A percentile compares a stretch with the other conserved stretches of the same genome.
phyloP scores from a whole-genome alignment of 2,797 vertebrate genomes.

The Phyllotis vaccarum region DNA sequence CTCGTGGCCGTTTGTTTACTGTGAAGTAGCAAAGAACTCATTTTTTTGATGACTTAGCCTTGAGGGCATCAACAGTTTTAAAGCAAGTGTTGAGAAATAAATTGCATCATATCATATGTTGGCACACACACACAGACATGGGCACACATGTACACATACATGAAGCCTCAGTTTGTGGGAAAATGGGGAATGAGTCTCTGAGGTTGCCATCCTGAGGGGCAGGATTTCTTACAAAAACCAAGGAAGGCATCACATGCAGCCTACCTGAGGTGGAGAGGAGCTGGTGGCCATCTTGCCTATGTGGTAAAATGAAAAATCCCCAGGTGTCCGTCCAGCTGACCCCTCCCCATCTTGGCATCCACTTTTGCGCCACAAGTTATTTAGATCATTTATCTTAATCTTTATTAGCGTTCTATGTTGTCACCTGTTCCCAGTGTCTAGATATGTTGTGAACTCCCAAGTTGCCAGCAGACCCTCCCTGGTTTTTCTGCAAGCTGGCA shows the following conservation, averaged over 20 bases:
- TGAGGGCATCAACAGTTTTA: conserved; percentile 51
- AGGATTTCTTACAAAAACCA: neutral
- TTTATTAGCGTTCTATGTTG: neutral
- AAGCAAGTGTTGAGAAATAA: conserved; percentile 57
- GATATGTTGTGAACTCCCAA: neutral
- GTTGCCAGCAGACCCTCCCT: neutral
- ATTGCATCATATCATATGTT: neutral
- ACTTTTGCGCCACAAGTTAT: neutral
- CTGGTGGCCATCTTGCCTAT: neutral
- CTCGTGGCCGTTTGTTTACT: conserved; percentile 45
- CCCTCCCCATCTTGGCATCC: neutral
- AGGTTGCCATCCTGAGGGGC: neutral
- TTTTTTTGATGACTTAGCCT: conserved; percentile 61
- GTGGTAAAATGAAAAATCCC: neutral
- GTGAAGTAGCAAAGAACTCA: conserved; percentile 20
- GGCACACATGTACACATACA: no score
- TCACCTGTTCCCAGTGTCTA: neutral
- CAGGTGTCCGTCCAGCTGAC: neutral
- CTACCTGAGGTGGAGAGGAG: neutral
- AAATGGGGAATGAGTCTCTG: neutral
- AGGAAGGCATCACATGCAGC: neutral
- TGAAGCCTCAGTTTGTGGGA: neutral
- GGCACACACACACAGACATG: neutral
- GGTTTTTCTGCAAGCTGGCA: neutral
- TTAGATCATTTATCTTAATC: conserved; percentile 2